Evolutionary conservation across 1,140 invertebrate genomes (phyloP).

Genomic region (Cyphomyrmex costatus): DNA sequence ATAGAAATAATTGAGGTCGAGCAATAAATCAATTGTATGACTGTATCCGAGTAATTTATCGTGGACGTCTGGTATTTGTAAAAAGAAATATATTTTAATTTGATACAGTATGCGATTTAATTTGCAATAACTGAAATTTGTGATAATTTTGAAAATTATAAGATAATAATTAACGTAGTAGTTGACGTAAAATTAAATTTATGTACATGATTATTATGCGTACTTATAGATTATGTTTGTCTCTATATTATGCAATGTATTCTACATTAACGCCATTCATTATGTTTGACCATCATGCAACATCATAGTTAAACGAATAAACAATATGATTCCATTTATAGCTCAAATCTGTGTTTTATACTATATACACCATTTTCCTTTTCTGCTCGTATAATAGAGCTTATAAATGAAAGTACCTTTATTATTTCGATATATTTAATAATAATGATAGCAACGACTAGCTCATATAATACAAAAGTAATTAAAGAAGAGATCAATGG

Average conservation of each 20-base stretch:
- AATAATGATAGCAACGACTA: too few species aligned
- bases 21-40: constrained; percentile 38
- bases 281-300: background rate
- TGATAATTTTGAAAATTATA: constrained; percentile 20
- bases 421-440: too few species aligned
- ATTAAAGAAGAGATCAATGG: too few species aligned
- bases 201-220: background rate
- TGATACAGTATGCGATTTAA: background rate
- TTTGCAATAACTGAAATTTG: background rate
- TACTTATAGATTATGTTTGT: background rate
- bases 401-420: background rate
- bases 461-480: too few species aligned
- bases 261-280: background rate
- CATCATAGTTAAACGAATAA: background rate
- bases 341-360: too few species aligned
- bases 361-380: background rate
- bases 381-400: background rate
- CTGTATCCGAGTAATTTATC: constrained; percentile 46
- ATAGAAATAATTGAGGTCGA: constrained; percentile 43
- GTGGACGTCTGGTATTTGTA: constrained; percentile 14
- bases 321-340: background rate
- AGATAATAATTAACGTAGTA: background rate
- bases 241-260: background rate
- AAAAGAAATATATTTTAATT: constrained; percentile 23
- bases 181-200: background rate